phyloP scores from a whole-genome alignment of 2,888 invertebrate species.

The Gari tellinella region DNA sequence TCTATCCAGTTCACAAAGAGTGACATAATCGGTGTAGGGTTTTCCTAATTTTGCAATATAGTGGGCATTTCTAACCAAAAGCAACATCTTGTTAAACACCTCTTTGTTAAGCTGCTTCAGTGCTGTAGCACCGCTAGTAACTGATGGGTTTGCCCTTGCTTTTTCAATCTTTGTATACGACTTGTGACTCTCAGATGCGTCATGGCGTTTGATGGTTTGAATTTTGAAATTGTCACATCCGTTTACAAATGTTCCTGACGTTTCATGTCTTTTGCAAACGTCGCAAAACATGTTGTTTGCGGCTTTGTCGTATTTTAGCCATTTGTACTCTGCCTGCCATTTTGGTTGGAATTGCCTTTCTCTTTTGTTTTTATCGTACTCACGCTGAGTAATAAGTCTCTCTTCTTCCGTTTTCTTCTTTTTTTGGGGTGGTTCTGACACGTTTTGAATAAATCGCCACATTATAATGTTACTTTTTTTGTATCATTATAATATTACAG shows the following conservation, averaged over 20 bases:
- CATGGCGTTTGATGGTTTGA: background rate
- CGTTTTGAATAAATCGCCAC: constrained; percentile 4
- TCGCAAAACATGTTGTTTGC: background rate
- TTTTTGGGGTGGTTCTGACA: background rate
- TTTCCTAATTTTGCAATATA: constrained; percentile 8
- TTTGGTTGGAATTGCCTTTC: background rate
- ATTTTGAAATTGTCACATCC: constrained; percentile 9
- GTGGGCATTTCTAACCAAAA: constrained; percentile 17
- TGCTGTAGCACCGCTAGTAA: constrained; percentile 1
- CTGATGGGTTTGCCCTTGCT: background rate
- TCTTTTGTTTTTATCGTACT: constrained; percentile 14
- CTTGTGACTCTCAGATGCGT: background rate
- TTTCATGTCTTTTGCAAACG: background rate
- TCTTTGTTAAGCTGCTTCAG: background rate
- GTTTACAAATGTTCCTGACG: background rate
- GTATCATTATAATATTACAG: too few relatives aligned
- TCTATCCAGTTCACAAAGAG: constrained; percentile 16
- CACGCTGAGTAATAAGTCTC: background rate
- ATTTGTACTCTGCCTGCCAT: background rate
- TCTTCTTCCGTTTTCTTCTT: constrained; percentile 1
- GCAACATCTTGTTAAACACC: background rate
- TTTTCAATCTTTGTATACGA: too few relatives aligned
- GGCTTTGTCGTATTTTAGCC: constrained; percentile 2
- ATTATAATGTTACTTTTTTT: too few relatives aligned
- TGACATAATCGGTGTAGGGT: constrained; percentile 13